A percentile compares a stretch with the other conserved stretches of the same genome.
These are phyloP conservation scores for Scaptomyza tumidula DNA, from an alignment of 2,888 invertebrate species.

Conservation along the genomic window DNA sequence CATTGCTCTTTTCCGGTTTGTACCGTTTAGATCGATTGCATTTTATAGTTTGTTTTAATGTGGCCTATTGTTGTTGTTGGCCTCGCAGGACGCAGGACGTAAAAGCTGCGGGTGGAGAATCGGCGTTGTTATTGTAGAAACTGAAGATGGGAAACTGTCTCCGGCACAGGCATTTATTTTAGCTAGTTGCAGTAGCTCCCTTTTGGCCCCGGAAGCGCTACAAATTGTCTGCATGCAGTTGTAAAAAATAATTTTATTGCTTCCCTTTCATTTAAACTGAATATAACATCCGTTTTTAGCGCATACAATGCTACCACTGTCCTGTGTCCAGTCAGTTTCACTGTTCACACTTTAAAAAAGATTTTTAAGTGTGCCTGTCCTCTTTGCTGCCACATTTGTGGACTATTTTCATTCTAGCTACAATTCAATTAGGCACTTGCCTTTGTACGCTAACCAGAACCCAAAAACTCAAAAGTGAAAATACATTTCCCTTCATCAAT, in stretches of 20 bases:
- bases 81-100: slow-evolving; percentile 29
- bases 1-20: slow-evolving; percentile 78
- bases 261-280: slow-evolving; percentile 74
- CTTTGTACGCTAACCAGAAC: slow-evolving; percentile 45
- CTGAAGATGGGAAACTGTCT: slow-evolving; percentile 61
- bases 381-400: slow-evolving; percentile 27
- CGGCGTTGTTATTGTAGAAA: slow-evolving; percentile 23
- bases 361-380: slow-evolving; percentile 44
- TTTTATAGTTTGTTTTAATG: slow-evolving; percentile 81
- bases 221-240: slow-evolving; percentile 65
- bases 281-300: slow-evolving; percentile 71
- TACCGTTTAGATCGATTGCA: slow-evolving; percentile 80
- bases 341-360: slow-evolving; percentile 45
- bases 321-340: slow-evolving; percentile 19
- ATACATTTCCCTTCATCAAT: slow-evolving; percentile 16
- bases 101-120: slow-evolving; percentile 35
- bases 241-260: slow-evolving; percentile 74
- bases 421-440: slow-evolving; percentile 71
- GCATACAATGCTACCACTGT: slow-evolving; percentile 64
- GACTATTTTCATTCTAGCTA: slow-evolving; percentile 48
- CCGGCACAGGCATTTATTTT: slow-evolving; percentile 55
- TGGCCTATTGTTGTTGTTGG: slow-evolving; percentile 40
- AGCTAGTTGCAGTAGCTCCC: slow-evolving; percentile 55
- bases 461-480: slow-evolving; percentile 47
- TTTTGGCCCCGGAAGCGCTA: slow-evolving; percentile 69